Evolutionary conservation across 2,888 invertebrate species (phyloP), one percentile per base, ranked within the genome.

Genomic region (Ypsolopha scabrella): DNA sequence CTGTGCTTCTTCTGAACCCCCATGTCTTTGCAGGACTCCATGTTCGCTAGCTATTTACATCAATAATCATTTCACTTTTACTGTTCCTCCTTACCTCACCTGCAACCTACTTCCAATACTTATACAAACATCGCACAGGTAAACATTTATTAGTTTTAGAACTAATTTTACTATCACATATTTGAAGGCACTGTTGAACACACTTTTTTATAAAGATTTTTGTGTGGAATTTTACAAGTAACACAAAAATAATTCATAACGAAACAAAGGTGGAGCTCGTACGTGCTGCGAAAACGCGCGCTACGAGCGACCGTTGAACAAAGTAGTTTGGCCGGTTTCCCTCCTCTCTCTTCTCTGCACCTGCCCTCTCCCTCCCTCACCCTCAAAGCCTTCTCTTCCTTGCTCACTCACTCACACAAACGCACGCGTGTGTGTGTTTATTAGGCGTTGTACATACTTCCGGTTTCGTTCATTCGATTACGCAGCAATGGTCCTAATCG

Each of bases 291-390:
- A 76, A 80, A 75, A 74, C 71, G 65, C 78, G 78, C 81, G 73
- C 71, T 14, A 24, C 48, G 74, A 71, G 69, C 83, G 80, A 80
- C 86, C 85, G 86, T 85, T 85, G 82, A 66, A 74, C 73, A 75
- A 75, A 82, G 83, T 75, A 67, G 85, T 83, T 81, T 75, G 78
- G 77, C 83, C 80, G 80, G 86, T 85, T 86, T 77, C 62, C 66
- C 60, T 46, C 51, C 53, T 48, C 53, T 38, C 34, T 37, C 24
- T 66, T 68, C 70, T 70, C 64, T 74, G 65, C 70, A 68, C 73
- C 65, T 65, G 66, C 70, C 60, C 58, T 58, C 41, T 47, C 47
- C 7, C n/a, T 9, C 14, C 49, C 43, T 41, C 35, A 41, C 50
- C 34, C 50, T 33, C 70, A 64, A 76, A 81, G 77, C 81, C 79